phyloP scores from a whole-genome alignment of 2,888 invertebrate species.

The Alviniconcha strummeri region DNA sequence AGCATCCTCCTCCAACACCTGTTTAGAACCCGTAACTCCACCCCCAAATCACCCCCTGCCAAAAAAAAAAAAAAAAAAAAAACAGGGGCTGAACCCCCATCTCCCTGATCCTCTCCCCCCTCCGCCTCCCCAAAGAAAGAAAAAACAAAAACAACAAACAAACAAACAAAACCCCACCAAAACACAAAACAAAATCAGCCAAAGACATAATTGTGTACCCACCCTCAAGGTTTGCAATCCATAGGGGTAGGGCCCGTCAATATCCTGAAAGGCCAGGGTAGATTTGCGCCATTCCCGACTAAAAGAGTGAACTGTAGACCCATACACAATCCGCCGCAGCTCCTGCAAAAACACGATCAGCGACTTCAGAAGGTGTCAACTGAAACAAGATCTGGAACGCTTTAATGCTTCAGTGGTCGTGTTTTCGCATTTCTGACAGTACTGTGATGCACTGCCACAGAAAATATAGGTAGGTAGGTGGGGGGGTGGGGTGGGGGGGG shows the following conservation, averaged over 20 bases:
- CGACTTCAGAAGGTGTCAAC: too few relatives aligned
- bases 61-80: not conserved
- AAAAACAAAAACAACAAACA: not conserved
- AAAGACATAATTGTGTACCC: constrained; percentile 15
- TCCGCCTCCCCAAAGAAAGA: not conserved
- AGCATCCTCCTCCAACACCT: too few relatives aligned
- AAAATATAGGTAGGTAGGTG: too few relatives aligned
- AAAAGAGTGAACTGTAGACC: constrained; percentile 60
- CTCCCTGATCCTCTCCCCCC: too few relatives aligned
- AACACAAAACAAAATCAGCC: not conserved
- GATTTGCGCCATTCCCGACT: constrained; percentile 63
- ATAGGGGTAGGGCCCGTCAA: constrained; percentile 59
- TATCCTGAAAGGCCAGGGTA: constrained; percentile 56
- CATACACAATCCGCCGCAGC: constrained; percentile 56
- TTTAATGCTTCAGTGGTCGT: too few relatives aligned
- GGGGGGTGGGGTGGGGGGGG: too few relatives aligned
- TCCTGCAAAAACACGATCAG: constrained; percentile 29
- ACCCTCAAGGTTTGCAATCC: constrained; percentile 63
- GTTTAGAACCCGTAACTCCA: too few relatives aligned
- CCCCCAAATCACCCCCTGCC: not conserved
- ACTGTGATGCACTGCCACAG: too few relatives aligned
- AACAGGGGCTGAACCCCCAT: too few relatives aligned
- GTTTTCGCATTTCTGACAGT: too few relatives aligned
- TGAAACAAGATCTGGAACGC: too few relatives aligned
- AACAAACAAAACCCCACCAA: not conserved